Evolutionary conservation across 2,113 vertebrate species (phyloP).

Genomic region (Cervus canadensis): DNA sequence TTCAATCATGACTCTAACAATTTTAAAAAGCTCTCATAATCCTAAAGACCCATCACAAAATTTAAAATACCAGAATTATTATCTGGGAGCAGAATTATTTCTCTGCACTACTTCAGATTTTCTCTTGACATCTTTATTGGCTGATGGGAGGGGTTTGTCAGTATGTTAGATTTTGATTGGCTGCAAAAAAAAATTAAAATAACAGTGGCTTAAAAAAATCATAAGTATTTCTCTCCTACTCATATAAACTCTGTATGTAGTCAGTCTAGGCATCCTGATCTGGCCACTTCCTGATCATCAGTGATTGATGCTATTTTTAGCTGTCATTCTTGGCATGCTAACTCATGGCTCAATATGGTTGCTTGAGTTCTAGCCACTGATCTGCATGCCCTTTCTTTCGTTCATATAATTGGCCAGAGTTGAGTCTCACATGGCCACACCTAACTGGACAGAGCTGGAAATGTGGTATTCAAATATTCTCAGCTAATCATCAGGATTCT

Average conservation of each 20-base stretch:
- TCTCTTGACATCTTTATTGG: background rate
- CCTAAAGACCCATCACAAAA: background rate
- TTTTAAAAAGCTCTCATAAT: background rate
- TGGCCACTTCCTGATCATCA: background rate
- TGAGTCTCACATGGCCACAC: background rate
- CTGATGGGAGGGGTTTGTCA: background rate
- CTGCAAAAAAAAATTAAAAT: background rate
- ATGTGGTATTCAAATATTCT: background rate
- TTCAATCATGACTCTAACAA: background rate
- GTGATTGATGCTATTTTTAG: background rate
- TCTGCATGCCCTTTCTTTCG: background rate
- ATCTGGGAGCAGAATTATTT: background rate
- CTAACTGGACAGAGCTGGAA: background rate
- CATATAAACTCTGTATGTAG: background rate
- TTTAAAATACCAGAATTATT: background rate
- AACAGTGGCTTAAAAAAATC: background rate
- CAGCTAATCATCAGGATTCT: background rate
- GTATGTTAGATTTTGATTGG: background rate
- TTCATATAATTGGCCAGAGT: background rate
- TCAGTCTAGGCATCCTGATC: background rate
- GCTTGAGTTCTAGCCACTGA: background rate
- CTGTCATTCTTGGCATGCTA: background rate
- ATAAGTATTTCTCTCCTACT: background rate
- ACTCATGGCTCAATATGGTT: background rate
- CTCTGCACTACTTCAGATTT: background rate